Conservation (phyloP, 2,888 invertebrate species). For the Scrobipalpa atriplicella region DNA sequence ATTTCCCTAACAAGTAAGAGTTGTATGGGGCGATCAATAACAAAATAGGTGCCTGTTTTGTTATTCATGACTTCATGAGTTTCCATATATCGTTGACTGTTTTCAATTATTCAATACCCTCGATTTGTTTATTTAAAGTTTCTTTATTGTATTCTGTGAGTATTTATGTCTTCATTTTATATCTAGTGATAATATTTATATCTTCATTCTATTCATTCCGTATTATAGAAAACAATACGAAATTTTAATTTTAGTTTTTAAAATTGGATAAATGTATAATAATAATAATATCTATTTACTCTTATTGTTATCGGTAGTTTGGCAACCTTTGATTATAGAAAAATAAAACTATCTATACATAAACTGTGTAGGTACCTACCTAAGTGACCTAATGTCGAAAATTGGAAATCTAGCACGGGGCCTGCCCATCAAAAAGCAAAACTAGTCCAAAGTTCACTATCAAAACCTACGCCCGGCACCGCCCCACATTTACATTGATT, state of each 20-base stretch:
- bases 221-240: too few species aligned
- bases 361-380: neutral
- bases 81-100: neutral
- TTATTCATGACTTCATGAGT: neutral
- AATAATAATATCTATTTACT: too few species aligned
- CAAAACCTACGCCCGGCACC: neutral
- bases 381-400: neutral
- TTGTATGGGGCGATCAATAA: neutral
- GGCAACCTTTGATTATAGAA: too few species aligned
- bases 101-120: neutral
- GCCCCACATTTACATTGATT: neutral
- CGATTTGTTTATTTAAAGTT: too few species aligned
- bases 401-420: neutral
- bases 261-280: too few species aligned
- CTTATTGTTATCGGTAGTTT: too few species aligned
- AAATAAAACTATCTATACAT: too few species aligned
- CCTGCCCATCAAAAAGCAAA: neutral
- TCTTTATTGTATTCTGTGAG: too few species aligned
- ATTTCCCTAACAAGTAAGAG: neutral
- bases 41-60: neutral
- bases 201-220: too few species aligned
- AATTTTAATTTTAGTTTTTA: too few species aligned
- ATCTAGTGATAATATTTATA: too few species aligned
- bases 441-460: slow-evolving; percentile 12
- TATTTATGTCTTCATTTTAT: too few species aligned